phyloP scores from a whole-genome alignment of 2,888 invertebrate genomes.

The Aquatica leii region DNA sequence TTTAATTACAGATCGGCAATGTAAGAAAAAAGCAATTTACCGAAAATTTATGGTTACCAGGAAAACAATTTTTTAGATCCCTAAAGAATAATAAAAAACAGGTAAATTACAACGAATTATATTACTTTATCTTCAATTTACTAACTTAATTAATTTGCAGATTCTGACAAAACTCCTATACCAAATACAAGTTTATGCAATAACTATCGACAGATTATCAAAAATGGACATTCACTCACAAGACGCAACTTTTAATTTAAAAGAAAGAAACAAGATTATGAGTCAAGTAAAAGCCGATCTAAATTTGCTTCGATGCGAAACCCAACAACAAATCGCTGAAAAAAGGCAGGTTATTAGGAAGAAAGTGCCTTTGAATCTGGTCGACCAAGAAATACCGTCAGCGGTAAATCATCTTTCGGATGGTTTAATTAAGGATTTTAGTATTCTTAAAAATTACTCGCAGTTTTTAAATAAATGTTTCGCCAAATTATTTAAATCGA shows the following conservation, averaged over 20 bases:
- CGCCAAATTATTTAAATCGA: conserved; percentile 58
- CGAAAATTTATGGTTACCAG: conserved; percentile 27
- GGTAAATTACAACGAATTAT: conserved; percentile 12
- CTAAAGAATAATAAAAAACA: conserved; percentile 19
- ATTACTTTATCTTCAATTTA: neutral
- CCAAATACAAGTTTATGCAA: conserved; percentile 62
- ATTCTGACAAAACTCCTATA: conserved; percentile 68
- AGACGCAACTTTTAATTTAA: conserved; percentile 42
- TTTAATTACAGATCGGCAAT: conserved; percentile 21
- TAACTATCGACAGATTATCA: conserved; percentile 61
- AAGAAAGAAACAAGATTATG: conserved; percentile 60
- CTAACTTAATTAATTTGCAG: conserved; percentile 53
- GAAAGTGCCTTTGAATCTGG: conserved; percentile 15
- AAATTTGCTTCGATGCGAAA: conserved; percentile 65
- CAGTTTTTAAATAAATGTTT: conserved; percentile 69
- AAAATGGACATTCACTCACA: conserved; percentile 58
- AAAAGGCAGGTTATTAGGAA: neutral
- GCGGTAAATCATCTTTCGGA: conserved; percentile 63
- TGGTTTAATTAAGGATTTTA: conserved; percentile 68
- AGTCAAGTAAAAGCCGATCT: conserved; percentile 60
- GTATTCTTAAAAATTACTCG: conserved; percentile 67
- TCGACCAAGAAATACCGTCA: conserved; percentile 53
- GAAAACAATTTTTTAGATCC: conserved; percentile 23
- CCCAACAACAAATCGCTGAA: conserved; percentile 61
- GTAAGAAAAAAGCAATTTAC: conserved; percentile 18